Evolutionary conservation across 2,797 vertebrate species (phyloP).

Genomic region (Macropus fuliginosus): DNA sequence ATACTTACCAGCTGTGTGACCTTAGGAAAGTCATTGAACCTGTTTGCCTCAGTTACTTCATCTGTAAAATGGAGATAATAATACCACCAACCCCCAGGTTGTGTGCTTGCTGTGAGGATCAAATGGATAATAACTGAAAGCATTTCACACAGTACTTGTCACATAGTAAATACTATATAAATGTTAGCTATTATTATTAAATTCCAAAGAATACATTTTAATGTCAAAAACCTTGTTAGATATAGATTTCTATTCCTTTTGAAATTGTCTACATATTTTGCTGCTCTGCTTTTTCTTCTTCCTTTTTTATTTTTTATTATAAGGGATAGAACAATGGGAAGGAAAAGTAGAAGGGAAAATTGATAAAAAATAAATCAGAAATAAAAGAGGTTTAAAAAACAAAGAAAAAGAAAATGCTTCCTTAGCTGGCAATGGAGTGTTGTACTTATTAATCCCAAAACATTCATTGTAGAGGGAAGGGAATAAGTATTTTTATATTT

Average conservation of each 20-base stretch:
- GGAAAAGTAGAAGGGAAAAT: not conserved
- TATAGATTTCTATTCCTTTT: not conserved
- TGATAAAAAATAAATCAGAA: not conserved
- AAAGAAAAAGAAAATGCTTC: not conserved
- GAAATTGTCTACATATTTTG: not conserved
- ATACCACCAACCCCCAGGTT: not conserved
- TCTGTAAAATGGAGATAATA: not conserved
- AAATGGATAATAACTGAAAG: not conserved
- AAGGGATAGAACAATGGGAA: not conserved
- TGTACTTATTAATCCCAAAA: not conserved
- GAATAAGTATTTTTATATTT: not conserved
- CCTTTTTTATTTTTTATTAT: not conserved
- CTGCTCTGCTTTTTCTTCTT: not conserved
- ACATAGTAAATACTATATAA: not conserved
- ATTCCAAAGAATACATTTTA: not conserved
- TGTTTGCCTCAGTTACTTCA: not conserved
- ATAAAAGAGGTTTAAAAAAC: not conserved
- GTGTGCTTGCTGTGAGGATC: not conserved
- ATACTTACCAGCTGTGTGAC: not conserved
- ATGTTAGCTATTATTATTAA: not conserved
- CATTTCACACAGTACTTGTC: not conserved
- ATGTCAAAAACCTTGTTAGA: not conserved
- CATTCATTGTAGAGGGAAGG: not conserved
- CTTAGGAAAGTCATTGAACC: not conserved
- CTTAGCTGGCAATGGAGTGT: not conserved